Percentiles rank a stretch among this genome's conserved stretches.
phyloP scores from a whole-genome alignment of 92 coral and sea anemone species.

The Palythoa grandiflora region DNA sequence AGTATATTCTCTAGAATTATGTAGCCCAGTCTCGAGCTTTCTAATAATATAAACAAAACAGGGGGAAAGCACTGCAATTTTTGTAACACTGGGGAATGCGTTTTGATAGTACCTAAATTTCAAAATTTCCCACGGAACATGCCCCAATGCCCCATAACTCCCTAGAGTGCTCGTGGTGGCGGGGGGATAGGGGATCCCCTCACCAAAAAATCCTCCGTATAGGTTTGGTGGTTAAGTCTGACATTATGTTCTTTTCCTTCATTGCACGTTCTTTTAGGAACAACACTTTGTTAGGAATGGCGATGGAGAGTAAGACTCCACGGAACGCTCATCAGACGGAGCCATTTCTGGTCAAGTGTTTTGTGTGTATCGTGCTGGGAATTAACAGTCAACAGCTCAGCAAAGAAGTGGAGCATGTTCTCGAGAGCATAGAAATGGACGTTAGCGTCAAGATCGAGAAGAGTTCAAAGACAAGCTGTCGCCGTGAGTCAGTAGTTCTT shows the following conservation, averaged over 20 bases:
- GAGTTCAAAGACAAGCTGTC: slow-evolving; percentile 76
- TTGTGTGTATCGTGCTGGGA: slow-evolving; percentile 97
- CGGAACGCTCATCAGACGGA: slow-evolving; percentile 66
- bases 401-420: slow-evolving; percentile 77
- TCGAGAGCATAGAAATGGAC: slow-evolving; percentile 77
- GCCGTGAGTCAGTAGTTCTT: slow-evolving; percentile 70
- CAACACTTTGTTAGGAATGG: slow-evolving; percentile 93
- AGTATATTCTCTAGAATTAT: too few species aligned
- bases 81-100: too few species aligned
- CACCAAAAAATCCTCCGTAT: too few species aligned
- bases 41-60: too few species aligned
- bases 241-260: not conserved
- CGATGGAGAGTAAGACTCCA: slow-evolving; percentile 83
- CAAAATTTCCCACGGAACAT: too few species aligned
- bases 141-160: too few species aligned
- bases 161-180: too few species aligned
- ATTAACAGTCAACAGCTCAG: slow-evolving; percentile 84
- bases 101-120: too few species aligned
- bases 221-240: too few species aligned
- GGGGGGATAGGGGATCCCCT: too few species aligned
- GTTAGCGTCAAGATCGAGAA: slow-evolving; percentile 72
- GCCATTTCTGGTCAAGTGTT: slow-evolving; percentile 79
- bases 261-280: slow-evolving; percentile 18
- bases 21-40: too few species aligned
- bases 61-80: too few species aligned